phyloP scores from a whole-genome alignment of 2,888 invertebrate species.

The Habrosyne pyritoides region DNA sequence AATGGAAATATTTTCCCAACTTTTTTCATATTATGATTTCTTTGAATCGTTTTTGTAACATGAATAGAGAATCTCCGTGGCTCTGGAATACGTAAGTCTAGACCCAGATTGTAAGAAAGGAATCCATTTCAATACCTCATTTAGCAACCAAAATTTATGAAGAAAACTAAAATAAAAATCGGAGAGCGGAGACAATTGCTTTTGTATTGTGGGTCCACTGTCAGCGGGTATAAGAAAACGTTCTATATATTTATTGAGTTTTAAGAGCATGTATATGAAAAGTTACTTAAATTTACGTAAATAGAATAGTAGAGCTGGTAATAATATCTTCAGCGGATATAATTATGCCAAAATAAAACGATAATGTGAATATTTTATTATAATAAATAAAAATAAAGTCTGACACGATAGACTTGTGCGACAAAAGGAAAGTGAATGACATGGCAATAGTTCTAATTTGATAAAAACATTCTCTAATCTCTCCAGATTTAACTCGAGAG shows the following conservation, averaged over 20 bases:
- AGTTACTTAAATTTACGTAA: too few species aligned
- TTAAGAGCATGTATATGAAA: too few species aligned
- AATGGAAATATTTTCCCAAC: background rate
- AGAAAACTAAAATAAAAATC: slow-evolving; percentile 13
- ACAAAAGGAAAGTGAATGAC: too few species aligned
- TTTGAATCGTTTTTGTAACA: background rate
- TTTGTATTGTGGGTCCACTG: background rate
- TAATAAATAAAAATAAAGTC: too few species aligned
- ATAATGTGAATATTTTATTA: too few species aligned
- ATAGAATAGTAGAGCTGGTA: too few species aligned
- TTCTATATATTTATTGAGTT: background rate
- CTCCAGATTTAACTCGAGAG: too few species aligned
- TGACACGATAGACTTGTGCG: too few species aligned
- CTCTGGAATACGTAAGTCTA: slow-evolving; percentile 1
- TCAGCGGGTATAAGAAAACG: background rate
- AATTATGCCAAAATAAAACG: too few species aligned
- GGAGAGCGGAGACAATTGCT: slow-evolving; percentile 3
- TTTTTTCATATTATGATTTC: background rate
- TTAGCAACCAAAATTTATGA: slow-evolving; percentile 12
- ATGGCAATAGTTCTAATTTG: too few species aligned
- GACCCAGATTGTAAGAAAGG: slow-evolving; percentile 5
- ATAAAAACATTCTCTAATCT: too few species aligned
- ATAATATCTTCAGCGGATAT: too few species aligned
- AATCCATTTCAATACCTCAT: slow-evolving; percentile 8
- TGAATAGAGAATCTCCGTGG: background rate